Base-by-base conservation (phyloP, 2,797 vertebrate species). In the Sylvia borin region DNA sequence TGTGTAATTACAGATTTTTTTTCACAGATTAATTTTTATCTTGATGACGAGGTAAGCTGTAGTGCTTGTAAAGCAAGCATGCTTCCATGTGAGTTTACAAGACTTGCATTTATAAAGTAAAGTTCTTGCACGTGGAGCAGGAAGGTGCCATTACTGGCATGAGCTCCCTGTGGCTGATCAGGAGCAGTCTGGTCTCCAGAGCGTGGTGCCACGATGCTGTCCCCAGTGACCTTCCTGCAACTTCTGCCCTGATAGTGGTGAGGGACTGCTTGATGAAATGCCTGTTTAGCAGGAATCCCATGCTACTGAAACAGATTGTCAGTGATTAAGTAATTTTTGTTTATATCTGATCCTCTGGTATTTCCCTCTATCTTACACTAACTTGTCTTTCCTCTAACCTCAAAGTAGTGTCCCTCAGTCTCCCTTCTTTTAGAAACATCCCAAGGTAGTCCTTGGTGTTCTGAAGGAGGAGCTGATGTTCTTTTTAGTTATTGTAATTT, bases 101-200 rank as follows among this genome's bases (percentile, higher is more conserved):
- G 47, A 21, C 14, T 61, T 4, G 6, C 3, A 34, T 40, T 34
- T 53, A 53, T 26, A 16, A 60, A 64, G 36, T 8, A 32, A 54
- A 34, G 26, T 25, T 67, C 10, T 80, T 79, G 45, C 0, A 32
- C 9, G 13, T 70, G 16, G 0, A 0, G 5, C n/a, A 57, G 53
- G 26, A 77, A 60, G 57, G 17, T 1, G 1, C 38, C 5, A 4
- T 73, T 65, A 40, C 17, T 75, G 58, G 34, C 26, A 8, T 6
- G 60, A 79, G 17, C 43, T 85, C 22, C 32, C 38, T 65, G 1
- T 18, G 34, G 21, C 66, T 1, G 3, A 38, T 42, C 18, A n/a
- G 79, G 31, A 54, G 31, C 25, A 7, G 22, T 9, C 15, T 72
- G 34, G 21, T 58, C 48, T 89, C 24, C 22, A 29, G 71, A 67